These are phyloP conservation scores for Iguana delicatissima DNA, from an alignment of 2,797 vertebrate genomes.

Conservation along the genomic window DNA sequence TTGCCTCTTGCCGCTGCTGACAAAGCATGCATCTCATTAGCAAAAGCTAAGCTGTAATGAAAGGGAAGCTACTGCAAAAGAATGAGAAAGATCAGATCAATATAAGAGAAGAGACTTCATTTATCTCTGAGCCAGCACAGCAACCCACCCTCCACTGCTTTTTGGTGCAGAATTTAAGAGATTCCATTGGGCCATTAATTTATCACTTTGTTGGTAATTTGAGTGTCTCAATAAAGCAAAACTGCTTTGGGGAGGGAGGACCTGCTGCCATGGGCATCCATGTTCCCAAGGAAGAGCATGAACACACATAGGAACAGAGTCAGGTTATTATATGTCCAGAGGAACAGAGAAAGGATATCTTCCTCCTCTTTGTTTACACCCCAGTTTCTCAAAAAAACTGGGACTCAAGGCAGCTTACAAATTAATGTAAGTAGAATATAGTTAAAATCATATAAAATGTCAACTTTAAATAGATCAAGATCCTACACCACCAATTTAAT, in stretches of 20 bases:
- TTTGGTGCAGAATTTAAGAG: background rate
- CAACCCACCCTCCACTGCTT: background rate
- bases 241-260: background rate
- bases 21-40: conserved; percentile 36
- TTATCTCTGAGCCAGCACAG: conserved; percentile 5
- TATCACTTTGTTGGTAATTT: conserved; percentile 25
- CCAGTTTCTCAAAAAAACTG: too few relatives aligned
- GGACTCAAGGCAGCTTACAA: too few relatives aligned
- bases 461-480: too few relatives aligned
- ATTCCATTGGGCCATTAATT: background rate
- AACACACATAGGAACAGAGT: background rate
- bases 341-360: too few relatives aligned
- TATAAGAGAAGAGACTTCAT: conserved; percentile 16
- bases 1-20: conserved; percentile 25
- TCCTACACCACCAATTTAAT: too few relatives aligned
- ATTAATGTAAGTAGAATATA: too few relatives aligned
- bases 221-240: conserved; percentile 13
- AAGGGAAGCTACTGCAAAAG: conserved; percentile 36
- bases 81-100: conserved; percentile 34
- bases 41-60: conserved; percentile 25
- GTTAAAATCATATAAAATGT: too few relatives aligned
- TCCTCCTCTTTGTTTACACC: too few relatives aligned
- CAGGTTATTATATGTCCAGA: background rate
- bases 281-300: background rate
- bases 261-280: background rate